Evolutionary conservation across 2,797 vertebrate genomes (phyloP), one percentile per base, ranked within the genome.

Genomic region (Premnoplex brunnescens): DNA sequence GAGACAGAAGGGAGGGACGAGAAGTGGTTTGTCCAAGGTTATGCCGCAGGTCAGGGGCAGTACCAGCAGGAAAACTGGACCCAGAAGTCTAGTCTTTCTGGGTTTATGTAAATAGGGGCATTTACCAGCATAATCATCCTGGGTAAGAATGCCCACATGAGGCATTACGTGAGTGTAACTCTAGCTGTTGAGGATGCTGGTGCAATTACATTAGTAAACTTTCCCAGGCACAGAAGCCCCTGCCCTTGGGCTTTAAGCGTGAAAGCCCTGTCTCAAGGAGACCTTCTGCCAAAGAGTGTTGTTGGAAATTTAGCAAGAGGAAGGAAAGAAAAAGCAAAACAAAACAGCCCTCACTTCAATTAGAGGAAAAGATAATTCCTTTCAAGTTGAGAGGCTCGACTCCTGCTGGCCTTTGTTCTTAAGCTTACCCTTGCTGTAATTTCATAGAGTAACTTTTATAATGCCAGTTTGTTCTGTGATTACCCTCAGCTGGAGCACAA

Each of bases 341-440:
- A 97, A 85, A 93, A 48, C 55, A 86, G 49, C 43, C 44, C 52
- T 95, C 30, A 8, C 79, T 94, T 97, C 91, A 94, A 96, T 95
- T 94, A 94, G 85, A 96, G 94, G 92, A 96, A 97, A 95, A 97
- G 95, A 96, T 95, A 89, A 94, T 95, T 94, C 89, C 92, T 96
- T 95, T 97, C 93, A 95, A 94, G 92, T 96, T 28, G 85, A 96
- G 96, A 97, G 85, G 88, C 89, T 93, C 30, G 17, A 54, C 94
- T 96, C 93, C 94, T 78, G 92, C 95, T 94, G 93, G 92, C 95
- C 95, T 97, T 95, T 94, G 83, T 94, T 96, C 91, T 91, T 90
- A 89, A 92, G 76, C 85, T 89, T 89, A 96, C 69, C 89, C 73
- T 93, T 4, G 5, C 85, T 92, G 89, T 58, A 94, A 89, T 96